These are phyloP conservation scores for Pentalonia nigronervosa DNA, from an alignment of 1,140 invertebrate genomes.

Conservation along the genomic window DNA sequence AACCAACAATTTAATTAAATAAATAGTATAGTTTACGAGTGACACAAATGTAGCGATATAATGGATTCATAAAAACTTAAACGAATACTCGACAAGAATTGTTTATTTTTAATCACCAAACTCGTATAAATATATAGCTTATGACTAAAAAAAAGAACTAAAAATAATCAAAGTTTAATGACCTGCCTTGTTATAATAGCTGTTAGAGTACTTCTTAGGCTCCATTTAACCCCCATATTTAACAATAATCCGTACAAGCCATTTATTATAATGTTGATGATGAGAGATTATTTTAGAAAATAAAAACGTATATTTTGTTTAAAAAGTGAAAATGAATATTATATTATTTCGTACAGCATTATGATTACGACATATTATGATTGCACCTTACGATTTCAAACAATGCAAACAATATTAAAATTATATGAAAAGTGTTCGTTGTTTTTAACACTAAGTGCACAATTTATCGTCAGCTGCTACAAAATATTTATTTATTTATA, in stretches of 20 bases:
- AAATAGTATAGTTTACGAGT: not conserved
- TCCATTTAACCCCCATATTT: not conserved
- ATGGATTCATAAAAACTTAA: not conserved
- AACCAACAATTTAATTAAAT: not conserved
- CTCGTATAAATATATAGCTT: not conserved
- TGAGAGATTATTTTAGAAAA: not conserved
- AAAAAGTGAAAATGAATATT: not conserved
- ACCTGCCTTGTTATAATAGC: not conserved
- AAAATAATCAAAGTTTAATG: not conserved
- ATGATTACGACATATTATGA: not conserved
- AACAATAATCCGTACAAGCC: not conserved
- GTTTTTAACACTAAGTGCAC: no score
- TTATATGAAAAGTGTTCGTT: no score
- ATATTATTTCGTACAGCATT: not conserved
- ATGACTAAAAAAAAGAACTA: not conserved
- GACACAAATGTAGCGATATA: not conserved
- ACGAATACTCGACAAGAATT: not conserved
- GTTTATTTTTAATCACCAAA: not conserved
- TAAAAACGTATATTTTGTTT: not conserved
- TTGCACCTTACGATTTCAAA: not conserved
- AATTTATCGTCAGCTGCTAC: no score
- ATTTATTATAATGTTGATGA: not conserved
- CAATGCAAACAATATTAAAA: not conserved
- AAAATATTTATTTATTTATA: no score
- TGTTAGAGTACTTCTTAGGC: not conserved